Conservation (phyloP, 2,113 vertebrate genomes). For the Pelobates fuscus region DNA sequence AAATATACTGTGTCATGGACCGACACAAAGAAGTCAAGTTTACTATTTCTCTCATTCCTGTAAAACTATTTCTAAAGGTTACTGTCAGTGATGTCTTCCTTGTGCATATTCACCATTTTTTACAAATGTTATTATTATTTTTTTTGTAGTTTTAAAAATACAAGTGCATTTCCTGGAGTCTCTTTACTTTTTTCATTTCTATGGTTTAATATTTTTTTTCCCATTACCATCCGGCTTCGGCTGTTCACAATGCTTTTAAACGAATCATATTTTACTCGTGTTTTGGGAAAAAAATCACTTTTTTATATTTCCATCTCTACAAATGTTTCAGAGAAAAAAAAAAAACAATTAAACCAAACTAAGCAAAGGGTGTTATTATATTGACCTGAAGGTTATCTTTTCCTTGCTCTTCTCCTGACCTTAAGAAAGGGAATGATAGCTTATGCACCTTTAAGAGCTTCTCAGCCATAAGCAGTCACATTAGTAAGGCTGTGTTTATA, state of each 20-base stretch:
- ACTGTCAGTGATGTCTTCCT: too few relatives aligned
- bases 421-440: conserved; percentile 59
- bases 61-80: too few relatives aligned
- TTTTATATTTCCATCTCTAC: conserved; percentile 14
- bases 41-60: too few relatives aligned
- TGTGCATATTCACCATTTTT: too few relatives aligned
- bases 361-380: conserved; percentile 62
- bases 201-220: neutral
- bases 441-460: conserved; percentile 58
- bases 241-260: conserved; percentile 22
- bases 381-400: conserved; percentile 57
- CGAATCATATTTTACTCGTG: conserved; percentile 17
- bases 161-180: too few relatives aligned
- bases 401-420: conserved; percentile 60
- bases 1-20: too few relatives aligned
- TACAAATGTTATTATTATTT: too few relatives aligned
- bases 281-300: conserved; percentile 31
- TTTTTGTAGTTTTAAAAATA: too few relatives aligned
- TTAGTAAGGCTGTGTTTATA: conserved; percentile 63
- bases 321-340: neutral
- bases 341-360: conserved; percentile 49
- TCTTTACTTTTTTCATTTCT: too few relatives aligned
- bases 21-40: too few relatives aligned
- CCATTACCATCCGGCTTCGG: neutral
- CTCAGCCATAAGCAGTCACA: conserved; percentile 57